These are phyloP conservation scores for Tapirus terrestris DNA, from an alignment of 2,113 vertebrate species.

Conservation along the genomic window DNA sequence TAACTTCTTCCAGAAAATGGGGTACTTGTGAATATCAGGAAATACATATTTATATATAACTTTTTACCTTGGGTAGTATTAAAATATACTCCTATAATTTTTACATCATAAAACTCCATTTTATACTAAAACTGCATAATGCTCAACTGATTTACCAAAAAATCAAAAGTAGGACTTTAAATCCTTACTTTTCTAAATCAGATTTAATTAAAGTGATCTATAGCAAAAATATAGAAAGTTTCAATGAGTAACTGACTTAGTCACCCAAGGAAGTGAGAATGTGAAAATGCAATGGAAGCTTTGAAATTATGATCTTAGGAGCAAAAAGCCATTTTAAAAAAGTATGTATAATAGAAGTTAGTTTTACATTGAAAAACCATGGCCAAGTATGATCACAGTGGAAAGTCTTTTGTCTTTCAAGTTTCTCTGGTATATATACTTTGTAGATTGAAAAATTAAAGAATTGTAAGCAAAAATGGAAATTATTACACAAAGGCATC, in stretches of 20 bases:
- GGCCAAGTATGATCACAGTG: conserved; percentile 33
- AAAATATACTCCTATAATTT: not conserved
- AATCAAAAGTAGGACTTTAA: not conserved
- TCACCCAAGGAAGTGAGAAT: conserved; percentile 23
- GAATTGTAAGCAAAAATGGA: not conserved
- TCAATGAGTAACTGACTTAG: not conserved
- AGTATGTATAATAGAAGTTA: not conserved
- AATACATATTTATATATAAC: not conserved
- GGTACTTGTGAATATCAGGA: not conserved
- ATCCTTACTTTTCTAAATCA: not conserved
- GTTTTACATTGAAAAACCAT: not conserved
- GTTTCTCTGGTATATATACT: not conserved
- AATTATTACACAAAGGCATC: not conserved
- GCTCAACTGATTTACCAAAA: not conserved
- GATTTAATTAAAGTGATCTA: not conserved
- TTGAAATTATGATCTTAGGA: conserved; percentile 22
- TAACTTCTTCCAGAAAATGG: not conserved
- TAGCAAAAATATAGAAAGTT: not conserved
- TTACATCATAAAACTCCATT: not conserved
- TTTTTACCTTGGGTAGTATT: not conserved
- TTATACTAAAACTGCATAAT: not conserved
- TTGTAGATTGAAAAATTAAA: not conserved
- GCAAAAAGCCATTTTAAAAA: conserved; percentile 9
- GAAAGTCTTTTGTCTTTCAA: not conserved
- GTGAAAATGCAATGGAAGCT: conserved; percentile 5